Percentiles rank a stretch among this genome's conserved stretches.
These are phyloP conservation scores for Stomorhina lunata DNA, from an alignment of 2,888 invertebrate species.

Conservation along the genomic window DNA sequence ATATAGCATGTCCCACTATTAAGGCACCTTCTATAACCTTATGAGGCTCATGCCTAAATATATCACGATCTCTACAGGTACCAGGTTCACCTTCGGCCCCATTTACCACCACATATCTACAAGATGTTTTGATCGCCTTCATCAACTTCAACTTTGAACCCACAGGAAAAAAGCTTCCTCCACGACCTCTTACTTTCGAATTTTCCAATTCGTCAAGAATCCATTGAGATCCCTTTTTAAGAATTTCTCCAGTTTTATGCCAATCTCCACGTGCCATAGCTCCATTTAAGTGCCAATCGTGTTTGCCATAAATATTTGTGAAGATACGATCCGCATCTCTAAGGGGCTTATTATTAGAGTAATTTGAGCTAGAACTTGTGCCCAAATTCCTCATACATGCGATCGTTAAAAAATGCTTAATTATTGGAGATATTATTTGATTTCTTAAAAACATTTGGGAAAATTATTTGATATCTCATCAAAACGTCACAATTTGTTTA, in stretches of 20 bases:
- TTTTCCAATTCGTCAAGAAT: conserved; percentile 96
- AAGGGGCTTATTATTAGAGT: too few relatives aligned
- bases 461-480: not conserved
- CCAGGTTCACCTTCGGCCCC: conserved; percentile 97
- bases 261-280: conserved; percentile 95
- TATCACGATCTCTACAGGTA: conserved; percentile 99
- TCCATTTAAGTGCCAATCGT: conserved; percentile 97
- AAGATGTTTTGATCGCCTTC: conserved; percentile 96
- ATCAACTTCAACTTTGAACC: conserved; percentile 99
- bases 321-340: conserved; percentile 96
- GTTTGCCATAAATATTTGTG: conserved; percentile 97
- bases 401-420: not conserved
- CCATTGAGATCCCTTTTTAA: conserved; percentile 96
- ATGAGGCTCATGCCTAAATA: conserved; percentile 99
- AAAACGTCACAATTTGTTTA: not conserved
- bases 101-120: conserved; percentile 97
- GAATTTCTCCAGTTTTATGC: conserved; percentile 98
- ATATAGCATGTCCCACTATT: conserved; percentile 95
- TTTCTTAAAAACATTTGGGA: not conserved
- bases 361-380: too few relatives aligned
- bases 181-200: conserved; percentile 96
- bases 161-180: conserved; percentile 98
- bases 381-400: not conserved
- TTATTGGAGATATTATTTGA: not conserved
- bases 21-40: conserved; percentile 96